Evolutionary conservation across 2,113 vertebrate genomes (phyloP).

Genomic region (Crotalus horridus): DNA sequence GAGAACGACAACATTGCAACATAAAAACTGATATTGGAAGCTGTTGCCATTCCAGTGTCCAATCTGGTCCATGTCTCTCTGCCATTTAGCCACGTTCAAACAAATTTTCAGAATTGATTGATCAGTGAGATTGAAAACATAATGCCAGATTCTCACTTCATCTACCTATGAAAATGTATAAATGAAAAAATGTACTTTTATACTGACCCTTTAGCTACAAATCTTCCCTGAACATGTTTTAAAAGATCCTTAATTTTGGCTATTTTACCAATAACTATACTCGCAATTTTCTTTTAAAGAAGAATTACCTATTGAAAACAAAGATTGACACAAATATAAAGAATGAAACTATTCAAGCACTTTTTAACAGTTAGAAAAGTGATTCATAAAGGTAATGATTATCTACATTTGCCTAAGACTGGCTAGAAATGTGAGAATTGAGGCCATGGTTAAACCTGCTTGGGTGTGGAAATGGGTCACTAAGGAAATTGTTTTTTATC

Average conservation of each 20-base stretch:
- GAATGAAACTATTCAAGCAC: neutral
- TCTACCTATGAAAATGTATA: neutral
- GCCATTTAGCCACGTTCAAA: neutral
- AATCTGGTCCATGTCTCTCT: neutral
- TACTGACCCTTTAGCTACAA: neutral
- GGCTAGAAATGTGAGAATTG: neutral
- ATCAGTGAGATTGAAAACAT: neutral
- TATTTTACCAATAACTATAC: neutral
- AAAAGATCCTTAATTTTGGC: neutral
- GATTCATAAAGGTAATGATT: neutral
- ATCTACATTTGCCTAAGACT: neutral
- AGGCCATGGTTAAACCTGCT: neutral
- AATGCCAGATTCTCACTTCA: neutral
- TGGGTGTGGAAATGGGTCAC: neutral
- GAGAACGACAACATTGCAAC: neutral
- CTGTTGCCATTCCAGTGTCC: neutral
- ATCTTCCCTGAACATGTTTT: neutral
- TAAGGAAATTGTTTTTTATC: neutral
- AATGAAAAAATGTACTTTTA: neutral
- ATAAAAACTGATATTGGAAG: neutral
- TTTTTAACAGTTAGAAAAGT: neutral
- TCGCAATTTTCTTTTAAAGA: neutral
- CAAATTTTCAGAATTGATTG: neutral
- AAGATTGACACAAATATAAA: neutral
- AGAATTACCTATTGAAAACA: neutral